phyloP scores from a whole-genome alignment of 2,888 invertebrate species.

The Meteorus cinctellus region DNA sequence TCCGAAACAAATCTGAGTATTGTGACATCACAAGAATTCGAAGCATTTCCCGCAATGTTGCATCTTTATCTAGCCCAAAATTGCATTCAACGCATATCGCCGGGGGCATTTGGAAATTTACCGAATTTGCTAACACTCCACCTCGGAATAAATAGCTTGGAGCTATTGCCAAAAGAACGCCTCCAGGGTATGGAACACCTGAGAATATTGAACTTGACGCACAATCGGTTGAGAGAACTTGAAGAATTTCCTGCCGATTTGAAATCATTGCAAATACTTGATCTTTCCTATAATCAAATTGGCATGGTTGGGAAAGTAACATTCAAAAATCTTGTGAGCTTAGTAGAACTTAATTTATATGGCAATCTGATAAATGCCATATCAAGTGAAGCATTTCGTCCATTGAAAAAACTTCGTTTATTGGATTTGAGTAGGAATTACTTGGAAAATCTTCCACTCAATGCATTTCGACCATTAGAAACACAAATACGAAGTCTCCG shows the following conservation, averaged over 20 bases:
- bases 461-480: constrained; percentile 86
- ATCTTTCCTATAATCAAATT: constrained; percentile 89
- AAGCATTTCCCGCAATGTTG: constrained; percentile 85
- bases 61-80: constrained; percentile 84
- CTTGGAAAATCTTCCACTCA: constrained; percentile 86
- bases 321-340: constrained; percentile 84
- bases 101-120: constrained; percentile 87
- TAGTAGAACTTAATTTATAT: constrained; percentile 86
- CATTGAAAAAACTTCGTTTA: constrained; percentile 83
- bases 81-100: constrained; percentile 85
- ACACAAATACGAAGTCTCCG: constrained; percentile 86
- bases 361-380: constrained; percentile 89
- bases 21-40: constrained; percentile 89
- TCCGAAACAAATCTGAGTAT: constrained; percentile 87
- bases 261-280: constrained; percentile 85
- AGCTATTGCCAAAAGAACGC: constrained; percentile 88
- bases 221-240: constrained; percentile 86
- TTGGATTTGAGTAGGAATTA: constrained; percentile 90
- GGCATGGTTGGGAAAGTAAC: constrained; percentile 85
- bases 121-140: constrained; percentile 87
- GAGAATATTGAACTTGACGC: constrained; percentile 87
- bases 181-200: constrained; percentile 86
- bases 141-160: constrained; percentile 88
- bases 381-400: constrained; percentile 85
- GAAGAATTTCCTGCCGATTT: constrained; percentile 89